These are phyloP conservation scores for Aurelia coerulea DNA, from an alignment of 30 jellyfish, hydroid and myxozoan genomes.

Conservation along the genomic window DNA sequence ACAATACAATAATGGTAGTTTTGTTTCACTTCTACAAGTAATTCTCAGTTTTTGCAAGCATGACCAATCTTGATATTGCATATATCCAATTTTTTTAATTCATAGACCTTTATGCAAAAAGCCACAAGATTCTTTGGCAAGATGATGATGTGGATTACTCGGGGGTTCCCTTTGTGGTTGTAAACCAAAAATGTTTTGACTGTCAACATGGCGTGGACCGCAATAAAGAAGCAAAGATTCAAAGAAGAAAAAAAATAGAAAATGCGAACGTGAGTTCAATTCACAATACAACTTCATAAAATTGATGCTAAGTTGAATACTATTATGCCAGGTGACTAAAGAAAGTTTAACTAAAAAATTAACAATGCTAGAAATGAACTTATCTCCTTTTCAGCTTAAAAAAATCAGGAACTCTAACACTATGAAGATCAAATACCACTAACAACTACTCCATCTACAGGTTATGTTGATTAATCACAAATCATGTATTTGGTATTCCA, in stretches of 20 bases:
- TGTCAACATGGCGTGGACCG: conserved; percentile 2
- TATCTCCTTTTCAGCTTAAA: too few species aligned
- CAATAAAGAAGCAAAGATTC: neutral
- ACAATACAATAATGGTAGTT: neutral
- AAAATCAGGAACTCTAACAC: too few species aligned
- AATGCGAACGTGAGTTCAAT: neutral
- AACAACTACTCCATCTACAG: too few species aligned
- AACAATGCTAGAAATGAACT: too few species aligned
- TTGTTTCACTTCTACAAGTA: neutral
- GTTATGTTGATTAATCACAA: too few species aligned
- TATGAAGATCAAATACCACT: too few species aligned
- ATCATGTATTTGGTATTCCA: too few species aligned
- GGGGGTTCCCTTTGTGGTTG: neutral
- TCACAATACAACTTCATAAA: too few species aligned
- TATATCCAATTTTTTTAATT: neutral
- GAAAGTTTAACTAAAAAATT: too few species aligned
- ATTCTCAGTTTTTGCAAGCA: neutral
- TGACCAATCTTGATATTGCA: neutral
- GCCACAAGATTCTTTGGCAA: conserved; percentile 3
- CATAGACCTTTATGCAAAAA: neutral
- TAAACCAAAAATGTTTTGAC: neutral
- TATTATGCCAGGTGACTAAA: too few species aligned
- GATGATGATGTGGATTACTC: neutral
- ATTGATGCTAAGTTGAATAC: too few species aligned
- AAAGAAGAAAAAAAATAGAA: neutral